Evolutionary conservation across 2,888 invertebrate species (phyloP).

Genomic region (Polymixis flavicincta): DNA sequence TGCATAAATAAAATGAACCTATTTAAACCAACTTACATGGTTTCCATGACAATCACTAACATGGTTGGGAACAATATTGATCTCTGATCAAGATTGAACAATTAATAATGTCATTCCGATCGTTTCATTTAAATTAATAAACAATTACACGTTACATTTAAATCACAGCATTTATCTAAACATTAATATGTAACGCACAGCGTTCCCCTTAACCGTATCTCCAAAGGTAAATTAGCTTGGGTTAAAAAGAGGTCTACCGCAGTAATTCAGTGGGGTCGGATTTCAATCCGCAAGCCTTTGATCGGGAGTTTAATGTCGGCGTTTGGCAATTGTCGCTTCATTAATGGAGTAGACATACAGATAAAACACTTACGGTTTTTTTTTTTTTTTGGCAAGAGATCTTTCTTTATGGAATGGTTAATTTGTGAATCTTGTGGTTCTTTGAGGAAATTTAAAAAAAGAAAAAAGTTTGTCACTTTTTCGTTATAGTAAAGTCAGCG

Average conservation of each 20-base stretch:
- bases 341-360: slow-evolving; percentile 28
- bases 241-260: slow-evolving; percentile 61
- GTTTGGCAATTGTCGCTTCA: slow-evolving; percentile 53
- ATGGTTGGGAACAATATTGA: too few relatives aligned
- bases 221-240: slow-evolving; percentile 53
- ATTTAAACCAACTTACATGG: too few relatives aligned
- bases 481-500: too few relatives aligned
- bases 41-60: too few relatives aligned
- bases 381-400: background rate
- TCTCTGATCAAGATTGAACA: background rate
- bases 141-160: background rate
- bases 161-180: slow-evolving; percentile 24
- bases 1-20: too few relatives aligned
- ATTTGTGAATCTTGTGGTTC: background rate
- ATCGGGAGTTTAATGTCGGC: slow-evolving; percentile 39
- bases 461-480: background rate
- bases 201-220: slow-evolving; percentile 24
- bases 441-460: background rate
- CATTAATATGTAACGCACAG: slow-evolving; percentile 46
- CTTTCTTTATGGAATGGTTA: background rate
- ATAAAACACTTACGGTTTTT: slow-evolving; percentile 33
- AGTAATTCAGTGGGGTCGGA: slow-evolving; percentile 53
- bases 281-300: slow-evolving; percentile 59
- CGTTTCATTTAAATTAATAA: background rate
- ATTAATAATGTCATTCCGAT: background rate